phyloP scores from a whole-genome alignment of 2,797 vertebrate genomes.

The Sebastes baramenuke region DNA sequence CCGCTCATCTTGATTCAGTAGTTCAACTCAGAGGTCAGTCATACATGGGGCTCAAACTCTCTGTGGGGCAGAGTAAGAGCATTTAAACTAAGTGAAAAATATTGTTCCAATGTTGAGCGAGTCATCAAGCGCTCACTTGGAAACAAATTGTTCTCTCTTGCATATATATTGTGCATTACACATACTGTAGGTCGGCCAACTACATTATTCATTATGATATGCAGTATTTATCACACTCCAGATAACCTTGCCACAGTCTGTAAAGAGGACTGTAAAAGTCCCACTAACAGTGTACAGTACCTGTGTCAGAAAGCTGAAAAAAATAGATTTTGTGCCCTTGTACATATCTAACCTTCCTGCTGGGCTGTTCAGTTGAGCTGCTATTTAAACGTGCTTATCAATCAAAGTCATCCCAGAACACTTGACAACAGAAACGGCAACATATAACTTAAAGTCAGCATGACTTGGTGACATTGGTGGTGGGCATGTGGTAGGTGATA shows the following conservation, averaged over 20 bases:
- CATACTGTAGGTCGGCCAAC: not conserved
- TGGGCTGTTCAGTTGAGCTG: constrained; percentile 4
- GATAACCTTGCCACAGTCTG: not conserved
- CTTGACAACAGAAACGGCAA: not conserved
- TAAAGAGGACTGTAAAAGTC: not conserved
- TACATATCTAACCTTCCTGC: not conserved
- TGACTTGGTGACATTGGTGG: not conserved
- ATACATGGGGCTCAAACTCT: constrained; percentile 19
- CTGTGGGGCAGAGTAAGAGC: not conserved
- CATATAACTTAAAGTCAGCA: not conserved
- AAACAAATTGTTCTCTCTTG: not conserved
- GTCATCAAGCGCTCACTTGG: not conserved
- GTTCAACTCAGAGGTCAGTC: constrained; percentile 38
- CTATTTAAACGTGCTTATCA: constrained; percentile 3
- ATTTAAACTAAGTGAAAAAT: not conserved
- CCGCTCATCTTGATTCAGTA: constrained; percentile 61
- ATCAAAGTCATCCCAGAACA: not conserved
- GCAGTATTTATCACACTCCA: constrained; percentile 9
- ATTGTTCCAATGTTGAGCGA: not conserved
- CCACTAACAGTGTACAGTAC: not conserved
- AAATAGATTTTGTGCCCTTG: not conserved
- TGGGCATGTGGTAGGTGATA: not conserved
- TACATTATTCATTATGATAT: not conserved
- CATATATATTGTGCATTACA: not conserved
- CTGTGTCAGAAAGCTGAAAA: not conserved